Evolutionary conservation across 1,140 invertebrate species (phyloP).

Genomic region (Leucophenga varia): DNA sequence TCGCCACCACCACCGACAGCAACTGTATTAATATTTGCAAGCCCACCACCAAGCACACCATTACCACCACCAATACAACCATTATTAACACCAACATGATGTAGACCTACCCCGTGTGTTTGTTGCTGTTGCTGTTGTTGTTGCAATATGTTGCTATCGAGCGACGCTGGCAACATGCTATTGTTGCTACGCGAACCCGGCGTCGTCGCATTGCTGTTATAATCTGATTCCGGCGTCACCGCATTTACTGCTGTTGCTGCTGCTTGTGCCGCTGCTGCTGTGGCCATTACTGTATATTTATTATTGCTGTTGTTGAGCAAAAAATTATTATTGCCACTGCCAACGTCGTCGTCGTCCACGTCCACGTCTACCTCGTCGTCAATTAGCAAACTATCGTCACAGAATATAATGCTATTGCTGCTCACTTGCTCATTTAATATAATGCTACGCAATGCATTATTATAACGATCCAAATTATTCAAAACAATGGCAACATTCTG

Average conservation of each 20-base stretch:
- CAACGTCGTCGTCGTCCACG: not conserved
- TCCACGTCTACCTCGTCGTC: too few species aligned
- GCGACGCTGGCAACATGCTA: constrained; percentile 5
- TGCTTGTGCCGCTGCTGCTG: not conserved
- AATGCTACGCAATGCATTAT: constrained; percentile 50
- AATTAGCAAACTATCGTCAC: constrained; percentile 11
- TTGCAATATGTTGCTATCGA: constrained; percentile 7
- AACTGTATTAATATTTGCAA: constrained; percentile 7
- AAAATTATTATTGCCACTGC: too few species aligned
- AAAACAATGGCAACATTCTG: constrained; percentile 56
- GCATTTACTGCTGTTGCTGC: constrained; percentile 17
- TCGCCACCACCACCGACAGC: constrained; percentile 22
- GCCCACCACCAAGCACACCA: constrained; percentile 17
- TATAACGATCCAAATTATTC: constrained; percentile 53
- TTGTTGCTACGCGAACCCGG: constrained; percentile 35
- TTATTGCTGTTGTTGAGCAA: constrained; percentile 4
- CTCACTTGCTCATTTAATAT: constrained; percentile 55
- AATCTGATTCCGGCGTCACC: constrained; percentile 63
- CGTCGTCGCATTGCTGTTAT: constrained; percentile 61
- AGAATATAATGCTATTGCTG: constrained; percentile 29
- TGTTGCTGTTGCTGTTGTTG: constrained; percentile 27
- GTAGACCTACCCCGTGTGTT: constrained; percentile 47
- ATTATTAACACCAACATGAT: not conserved
- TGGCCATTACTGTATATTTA: not conserved
- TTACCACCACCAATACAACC: constrained; percentile 38